These are phyloP conservation scores for Phenganax stokvisi DNA, from an alignment of 92 coral and sea anemone genomes.

Conservation along the genomic window DNA sequence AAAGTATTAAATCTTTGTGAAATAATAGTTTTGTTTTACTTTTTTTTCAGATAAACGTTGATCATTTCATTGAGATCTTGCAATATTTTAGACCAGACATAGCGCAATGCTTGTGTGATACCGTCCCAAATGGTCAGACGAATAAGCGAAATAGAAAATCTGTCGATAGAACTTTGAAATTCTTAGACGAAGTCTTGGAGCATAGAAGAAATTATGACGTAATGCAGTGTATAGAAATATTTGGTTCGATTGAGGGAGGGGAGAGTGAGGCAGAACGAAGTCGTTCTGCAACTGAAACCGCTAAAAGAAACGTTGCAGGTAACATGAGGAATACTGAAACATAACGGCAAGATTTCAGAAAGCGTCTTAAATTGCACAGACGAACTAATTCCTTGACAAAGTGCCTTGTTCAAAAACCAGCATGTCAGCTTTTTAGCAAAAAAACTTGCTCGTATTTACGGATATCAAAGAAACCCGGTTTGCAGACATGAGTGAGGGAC, in stretches of 20 bases:
- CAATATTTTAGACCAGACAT: constrained; percentile 62
- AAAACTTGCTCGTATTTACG: no score
- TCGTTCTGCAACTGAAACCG: constrained; percentile 78
- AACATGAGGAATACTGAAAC: not conserved
- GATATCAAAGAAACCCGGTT: not conserved
- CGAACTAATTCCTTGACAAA: no score
- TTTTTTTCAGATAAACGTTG: constrained; percentile 61
- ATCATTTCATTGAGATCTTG: constrained; percentile 56
- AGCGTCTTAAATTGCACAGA: no score
- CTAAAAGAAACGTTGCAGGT: constrained; percentile 76
- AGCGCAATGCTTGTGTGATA: constrained; percentile 85
- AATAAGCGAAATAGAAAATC: constrained; percentile 78
- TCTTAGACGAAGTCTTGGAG: constrained; percentile 63
- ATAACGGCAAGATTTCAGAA: not conserved
- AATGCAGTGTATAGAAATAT: constrained; percentile 46
- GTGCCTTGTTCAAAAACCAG: no score
- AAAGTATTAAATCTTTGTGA: no score
- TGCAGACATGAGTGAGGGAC: not conserved
- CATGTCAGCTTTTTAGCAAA: no score
- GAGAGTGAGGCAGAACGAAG: constrained; percentile 60
- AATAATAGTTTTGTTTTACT: not conserved
- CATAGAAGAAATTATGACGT: constrained; percentile 51
- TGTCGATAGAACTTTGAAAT: constrained; percentile 84
- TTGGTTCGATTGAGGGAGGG: constrained; percentile 87
- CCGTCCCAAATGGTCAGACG: constrained; percentile 70